Conservation (phyloP, 2,888 invertebrate genomes). For the Nipponacmea schrenckii region DNA sequence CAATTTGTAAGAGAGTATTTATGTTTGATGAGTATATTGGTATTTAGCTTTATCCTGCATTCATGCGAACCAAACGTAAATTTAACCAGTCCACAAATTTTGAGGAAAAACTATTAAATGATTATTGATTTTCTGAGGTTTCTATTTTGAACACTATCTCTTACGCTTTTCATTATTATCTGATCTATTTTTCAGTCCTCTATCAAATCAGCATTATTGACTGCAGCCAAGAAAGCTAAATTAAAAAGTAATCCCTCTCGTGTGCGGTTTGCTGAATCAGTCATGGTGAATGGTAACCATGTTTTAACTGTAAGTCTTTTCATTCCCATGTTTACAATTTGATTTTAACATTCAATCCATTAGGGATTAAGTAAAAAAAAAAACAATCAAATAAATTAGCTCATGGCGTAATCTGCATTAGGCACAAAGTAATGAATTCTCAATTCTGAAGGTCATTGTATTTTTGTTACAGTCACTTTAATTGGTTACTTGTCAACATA, state of each 20-base stretch:
- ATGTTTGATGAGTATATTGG: too few species aligned
- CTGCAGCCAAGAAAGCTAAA: conserved; percentile 87
- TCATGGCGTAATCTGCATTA: too few species aligned
- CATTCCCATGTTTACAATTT: not conserved
- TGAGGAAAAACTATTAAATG: not conserved
- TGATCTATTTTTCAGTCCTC: conserved; percentile 46
- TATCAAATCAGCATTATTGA: conserved; percentile 82
- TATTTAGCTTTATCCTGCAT: not conserved
- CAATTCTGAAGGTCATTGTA: too few species aligned
- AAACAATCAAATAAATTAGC: too few species aligned
- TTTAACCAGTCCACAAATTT: conserved; percentile 4
- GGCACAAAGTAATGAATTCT: too few species aligned
- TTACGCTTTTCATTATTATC: conserved; percentile 9
- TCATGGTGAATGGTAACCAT: conserved; percentile 60
- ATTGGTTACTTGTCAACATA: too few species aligned
- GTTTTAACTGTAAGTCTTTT: conserved; percentile 53
- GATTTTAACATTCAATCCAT: not conserved
- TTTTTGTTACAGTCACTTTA: too few species aligned
- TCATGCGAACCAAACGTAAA: not conserved
- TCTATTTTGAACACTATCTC: not conserved
- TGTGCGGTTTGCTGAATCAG: conserved; percentile 84
- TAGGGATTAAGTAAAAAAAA: not conserved
- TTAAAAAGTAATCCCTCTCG: conserved; percentile 83
- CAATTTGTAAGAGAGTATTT: too few species aligned
- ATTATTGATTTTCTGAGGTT: not conserved